Percentiles rank a stretch among this genome's conserved stretches.
phyloP scores from a whole-genome alignment of 2,797 vertebrate species.

The Karalla daura region DNA sequence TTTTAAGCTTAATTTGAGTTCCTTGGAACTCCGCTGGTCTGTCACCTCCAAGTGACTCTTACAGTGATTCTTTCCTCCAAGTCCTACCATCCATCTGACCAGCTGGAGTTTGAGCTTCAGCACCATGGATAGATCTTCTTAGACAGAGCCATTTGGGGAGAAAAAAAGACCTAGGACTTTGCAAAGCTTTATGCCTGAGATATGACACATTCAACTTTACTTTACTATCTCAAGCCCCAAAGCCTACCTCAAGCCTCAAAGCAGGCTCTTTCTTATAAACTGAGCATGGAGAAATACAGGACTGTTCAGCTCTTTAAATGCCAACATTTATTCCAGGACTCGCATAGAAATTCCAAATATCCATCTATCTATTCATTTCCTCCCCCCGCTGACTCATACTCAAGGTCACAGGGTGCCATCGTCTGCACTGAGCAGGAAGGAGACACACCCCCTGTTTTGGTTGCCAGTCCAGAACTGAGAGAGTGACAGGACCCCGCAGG shows the following conservation, averaged over 20 bases:
- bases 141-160: neutral
- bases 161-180: neutral
- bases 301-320: conserved; percentile 5
- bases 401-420: conserved; percentile 58
- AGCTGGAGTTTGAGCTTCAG: conserved; percentile 59
- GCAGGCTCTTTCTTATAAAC: neutral
- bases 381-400: conserved; percentile 53
- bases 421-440: conserved; percentile 45
- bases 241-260: neutral
- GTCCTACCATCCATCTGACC: too few species aligned
- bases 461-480: conserved; percentile 53
- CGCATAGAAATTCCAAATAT: conserved; percentile 22
- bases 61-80: conserved; percentile 16
- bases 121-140: conserved; percentile 69
- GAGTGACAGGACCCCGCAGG: conserved; percentile 67
- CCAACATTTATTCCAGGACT: conserved; percentile 13
- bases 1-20: conserved; percentile 30
- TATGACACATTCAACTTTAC: neutral
- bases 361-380: conserved; percentile 24
- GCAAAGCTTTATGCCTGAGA: neutral
- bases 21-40: conserved; percentile 24
- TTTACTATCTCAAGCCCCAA: neutral
- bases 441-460: conserved; percentile 34
- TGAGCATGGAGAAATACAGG: neutral
- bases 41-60: conserved; percentile 52